Base-by-base conservation (phyloP, 2,888 invertebrate genomes). In the Mactromeris polynyma region DNA sequence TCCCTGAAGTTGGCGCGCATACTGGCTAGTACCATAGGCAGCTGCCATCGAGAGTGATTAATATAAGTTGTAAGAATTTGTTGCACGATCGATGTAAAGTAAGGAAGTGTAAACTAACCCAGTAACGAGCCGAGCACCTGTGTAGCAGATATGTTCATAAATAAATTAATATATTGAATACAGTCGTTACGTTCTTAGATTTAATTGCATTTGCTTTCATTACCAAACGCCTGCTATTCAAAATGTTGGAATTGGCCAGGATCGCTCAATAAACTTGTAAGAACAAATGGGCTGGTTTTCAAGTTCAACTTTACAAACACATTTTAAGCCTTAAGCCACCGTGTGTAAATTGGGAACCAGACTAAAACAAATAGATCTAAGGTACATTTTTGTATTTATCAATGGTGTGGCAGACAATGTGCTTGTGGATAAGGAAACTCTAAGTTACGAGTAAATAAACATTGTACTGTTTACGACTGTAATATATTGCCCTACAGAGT, bases 381-480 rank as follows among this genome's bases (percentile, higher is more conserved):
- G 7, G 33, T 69, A 14, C 33, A 69, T 69, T 69, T 46, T 26
- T 40, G n/a, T 77, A 83, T 83, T 83, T 83, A 83, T 83, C 77
- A n/a, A 83, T 77, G 83, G 77, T 51, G 83, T 83, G 83, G 83
- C 40, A 78, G 69, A 77, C 36, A 77, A 73, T 31, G 33, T 46
- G 40, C 51, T 69, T 69, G 33, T 33, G 33, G 33, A 26, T 40
- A 26, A 40, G 33, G 17, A n/a, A 33, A 69, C 58, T 69, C 58
- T 58, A 31, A 42, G 64, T 82, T 73, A 77, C 46, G 77, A 46
- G 33, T 80, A 64, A 79, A 85, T 80, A 85, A 85, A 85, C 64
- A 85, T 38, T 54, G 51, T 26, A 38, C 79, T 58, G 78, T 85
- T 85, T 85, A 85, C 78, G 80, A 69, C 69, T 31, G 40, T 38